These are phyloP conservation scores for Aproaerema taeniolella DNA, from an alignment of 2,888 invertebrate species.

Conservation along the genomic window DNA sequence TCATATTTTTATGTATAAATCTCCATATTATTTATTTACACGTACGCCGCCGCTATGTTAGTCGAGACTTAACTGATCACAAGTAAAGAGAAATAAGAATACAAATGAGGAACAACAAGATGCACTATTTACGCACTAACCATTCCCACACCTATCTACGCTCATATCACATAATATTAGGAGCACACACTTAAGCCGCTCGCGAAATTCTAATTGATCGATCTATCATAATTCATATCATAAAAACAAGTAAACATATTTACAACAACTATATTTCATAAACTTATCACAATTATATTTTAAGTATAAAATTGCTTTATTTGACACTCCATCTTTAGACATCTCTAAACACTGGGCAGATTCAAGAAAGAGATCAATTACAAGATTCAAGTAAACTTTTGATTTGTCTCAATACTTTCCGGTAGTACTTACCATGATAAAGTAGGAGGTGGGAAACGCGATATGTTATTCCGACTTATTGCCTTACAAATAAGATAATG, in stretches of 20 bases:
- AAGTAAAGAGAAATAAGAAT: conserved; percentile 56
- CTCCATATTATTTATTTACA: conserved; percentile 54
- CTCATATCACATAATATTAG: conserved; percentile 63
- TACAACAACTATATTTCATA: conserved; percentile 55
- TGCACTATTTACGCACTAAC: conserved; percentile 64
- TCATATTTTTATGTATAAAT: conserved; percentile 43
- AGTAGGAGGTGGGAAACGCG: conserved; percentile 56
- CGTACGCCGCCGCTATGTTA: conserved; percentile 53
- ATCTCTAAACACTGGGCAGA: conserved; percentile 72
- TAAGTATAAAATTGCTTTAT: conserved; percentile 49
- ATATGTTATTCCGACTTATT: conserved; percentile 71
- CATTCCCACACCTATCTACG: conserved; percentile 40
- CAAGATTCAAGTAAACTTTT: conserved; percentile 65
- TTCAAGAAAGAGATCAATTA: conserved; percentile 73
- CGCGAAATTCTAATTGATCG: conserved; percentile 33
- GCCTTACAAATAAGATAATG: conserved; percentile 56
- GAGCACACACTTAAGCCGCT: conserved; percentile 57
- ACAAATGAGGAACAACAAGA: conserved; percentile 68
- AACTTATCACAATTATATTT: conserved; percentile 63
- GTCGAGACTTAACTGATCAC: conserved; percentile 72
- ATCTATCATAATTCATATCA: conserved; percentile 30
- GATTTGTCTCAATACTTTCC: conserved; percentile 31
- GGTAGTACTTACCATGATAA: conserved; percentile 36
- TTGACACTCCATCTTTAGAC: conserved; percentile 65
- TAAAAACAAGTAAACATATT: conserved; percentile 57